phyloP scores from a whole-genome alignment of 2,797 vertebrate species.

The Sardinella longiceps region DNA sequence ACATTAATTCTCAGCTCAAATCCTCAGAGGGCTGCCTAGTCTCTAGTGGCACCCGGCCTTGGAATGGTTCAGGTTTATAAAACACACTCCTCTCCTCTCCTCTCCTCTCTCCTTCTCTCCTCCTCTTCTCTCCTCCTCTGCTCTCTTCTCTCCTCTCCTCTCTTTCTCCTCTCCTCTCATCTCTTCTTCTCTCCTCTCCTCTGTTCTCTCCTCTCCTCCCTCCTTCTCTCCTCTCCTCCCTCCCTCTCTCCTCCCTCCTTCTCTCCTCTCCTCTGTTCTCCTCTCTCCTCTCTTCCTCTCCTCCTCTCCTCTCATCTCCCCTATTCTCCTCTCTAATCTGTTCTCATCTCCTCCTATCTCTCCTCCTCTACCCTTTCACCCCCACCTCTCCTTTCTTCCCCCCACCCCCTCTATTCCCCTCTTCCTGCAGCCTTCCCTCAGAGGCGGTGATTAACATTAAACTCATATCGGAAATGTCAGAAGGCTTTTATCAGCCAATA shows the following conservation, averaged over 20 bases:
- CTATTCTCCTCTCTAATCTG: neutral
- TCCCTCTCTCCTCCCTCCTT: neutral
- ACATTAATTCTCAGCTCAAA: slow-evolving; percentile 36
- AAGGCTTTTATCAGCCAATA: slow-evolving; percentile 50
- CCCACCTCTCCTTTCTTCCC: neutral
- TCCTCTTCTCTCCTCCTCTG: neutral
- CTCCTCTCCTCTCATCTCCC: neutral
- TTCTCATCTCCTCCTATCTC: neutral
- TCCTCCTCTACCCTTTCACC: neutral
- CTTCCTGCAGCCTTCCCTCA: slow-evolving; percentile 39
- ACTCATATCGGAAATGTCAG: slow-evolving; percentile 55
- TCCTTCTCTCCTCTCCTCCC: neutral
- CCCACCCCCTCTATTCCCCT: neutral
- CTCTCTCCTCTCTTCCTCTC: too few species aligned
- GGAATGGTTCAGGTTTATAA: neutral
- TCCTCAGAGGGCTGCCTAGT: slow-evolving; percentile 17
- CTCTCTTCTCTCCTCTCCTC: neutral
- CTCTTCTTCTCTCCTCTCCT: neutral
- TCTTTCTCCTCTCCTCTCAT: neutral
- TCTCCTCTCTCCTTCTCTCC: too few species aligned
- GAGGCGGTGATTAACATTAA: slow-evolving; percentile 53
- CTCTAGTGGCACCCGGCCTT: neutral
- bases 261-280: neutral
- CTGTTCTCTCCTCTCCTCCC: neutral
- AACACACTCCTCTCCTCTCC: neutral